These are phyloP conservation scores for Cartodere bifasciata DNA, from an alignment of 2,888 invertebrate species.

Conservation along the genomic window DNA sequence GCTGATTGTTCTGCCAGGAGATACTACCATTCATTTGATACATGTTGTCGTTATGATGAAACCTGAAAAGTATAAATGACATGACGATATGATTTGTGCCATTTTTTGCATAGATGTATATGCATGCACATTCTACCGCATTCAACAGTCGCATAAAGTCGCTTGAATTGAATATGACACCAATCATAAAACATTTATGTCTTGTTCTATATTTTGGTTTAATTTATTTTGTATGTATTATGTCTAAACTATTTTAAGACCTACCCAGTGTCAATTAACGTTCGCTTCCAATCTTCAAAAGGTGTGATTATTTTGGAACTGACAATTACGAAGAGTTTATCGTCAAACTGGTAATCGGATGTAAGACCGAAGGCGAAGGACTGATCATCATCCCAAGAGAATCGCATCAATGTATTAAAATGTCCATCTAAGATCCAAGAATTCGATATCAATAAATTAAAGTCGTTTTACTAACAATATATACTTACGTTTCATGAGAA, in stretches of 20 bases:
- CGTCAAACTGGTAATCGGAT: slow-evolving; percentile 42
- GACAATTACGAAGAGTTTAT: slow-evolving; percentile 36
- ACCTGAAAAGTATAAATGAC: slow-evolving; percentile 28
- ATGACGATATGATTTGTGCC: too few species aligned
- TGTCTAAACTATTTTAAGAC: too few species aligned
- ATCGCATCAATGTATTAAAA: slow-evolving; percentile 39
- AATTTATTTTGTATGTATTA: too few species aligned
- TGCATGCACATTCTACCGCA: slow-evolving; percentile 3
- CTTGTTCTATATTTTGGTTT: too few species aligned
- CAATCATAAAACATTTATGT: too few species aligned
- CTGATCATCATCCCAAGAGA: slow-evolving; percentile 60
- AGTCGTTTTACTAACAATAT: too few species aligned
- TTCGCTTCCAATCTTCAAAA: slow-evolving; percentile 44
- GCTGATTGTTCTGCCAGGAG: slow-evolving; percentile 48
- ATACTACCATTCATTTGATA: slow-evolving; percentile 41
- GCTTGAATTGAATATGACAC: too few species aligned
- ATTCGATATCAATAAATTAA: too few species aligned
- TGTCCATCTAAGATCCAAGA: slow-evolving; percentile 32
- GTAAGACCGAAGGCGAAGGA: slow-evolving; percentile 47
- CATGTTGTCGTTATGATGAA: slow-evolving; percentile 38
- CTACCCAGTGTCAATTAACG: slow-evolving; percentile 40
- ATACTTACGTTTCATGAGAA: slow-evolving; percentile 40
- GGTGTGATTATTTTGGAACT: slow-evolving; percentile 41
- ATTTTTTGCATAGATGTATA: slow-evolving; percentile 1
- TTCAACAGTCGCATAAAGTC: too few species aligned